Conservation (phyloP, 2,797 vertebrate species). For the Gymnothorax javanicus region DNA sequence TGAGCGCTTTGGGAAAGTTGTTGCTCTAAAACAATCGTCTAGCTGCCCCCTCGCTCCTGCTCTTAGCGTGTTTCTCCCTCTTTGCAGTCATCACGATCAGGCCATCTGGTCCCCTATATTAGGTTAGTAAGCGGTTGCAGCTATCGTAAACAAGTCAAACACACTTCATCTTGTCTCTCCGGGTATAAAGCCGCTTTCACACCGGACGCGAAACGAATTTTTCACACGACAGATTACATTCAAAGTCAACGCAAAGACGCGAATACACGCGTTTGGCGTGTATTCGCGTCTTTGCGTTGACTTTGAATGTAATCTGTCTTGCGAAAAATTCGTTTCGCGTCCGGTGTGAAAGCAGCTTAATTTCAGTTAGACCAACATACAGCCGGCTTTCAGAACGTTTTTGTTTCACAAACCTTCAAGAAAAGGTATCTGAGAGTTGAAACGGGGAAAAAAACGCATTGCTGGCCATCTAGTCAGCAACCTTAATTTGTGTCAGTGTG, state of each 20-base stretch:
- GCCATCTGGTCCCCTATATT: slow-evolving; percentile 37
- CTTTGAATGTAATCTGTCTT: no score
- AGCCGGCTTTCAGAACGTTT: not conserved
- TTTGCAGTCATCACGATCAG: slow-evolving; percentile 28
- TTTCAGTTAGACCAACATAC: not conserved
- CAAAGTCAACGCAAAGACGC: no score
- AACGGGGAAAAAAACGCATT: slow-evolving; percentile 28
- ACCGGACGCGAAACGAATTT: no score
- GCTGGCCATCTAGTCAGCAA: slow-evolving; percentile 56
- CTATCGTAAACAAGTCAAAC: slow-evolving; percentile 20
- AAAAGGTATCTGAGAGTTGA: slow-evolving; percentile 31
- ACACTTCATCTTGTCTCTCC: slow-evolving; percentile 14
- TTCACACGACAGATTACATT: no score
- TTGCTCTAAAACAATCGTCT: slow-evolving; percentile 70
- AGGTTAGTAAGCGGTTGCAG: slow-evolving; percentile 27
- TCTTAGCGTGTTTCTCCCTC: slow-evolving; percentile 33
- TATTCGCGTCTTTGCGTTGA: no score
- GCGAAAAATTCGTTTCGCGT: no score
- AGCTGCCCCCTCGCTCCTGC: slow-evolving; percentile 47
- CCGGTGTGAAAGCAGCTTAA: no score
- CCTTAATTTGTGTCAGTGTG: slow-evolving; percentile 22
- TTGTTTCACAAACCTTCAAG: slow-evolving; percentile 47
- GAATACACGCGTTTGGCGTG: no score
- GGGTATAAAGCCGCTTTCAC: not conserved
- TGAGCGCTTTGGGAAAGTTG: slow-evolving; percentile 70